Base-by-base conservation (phyloP, 2,113 vertebrate genomes). In the Halcyon malimbica region DNA sequence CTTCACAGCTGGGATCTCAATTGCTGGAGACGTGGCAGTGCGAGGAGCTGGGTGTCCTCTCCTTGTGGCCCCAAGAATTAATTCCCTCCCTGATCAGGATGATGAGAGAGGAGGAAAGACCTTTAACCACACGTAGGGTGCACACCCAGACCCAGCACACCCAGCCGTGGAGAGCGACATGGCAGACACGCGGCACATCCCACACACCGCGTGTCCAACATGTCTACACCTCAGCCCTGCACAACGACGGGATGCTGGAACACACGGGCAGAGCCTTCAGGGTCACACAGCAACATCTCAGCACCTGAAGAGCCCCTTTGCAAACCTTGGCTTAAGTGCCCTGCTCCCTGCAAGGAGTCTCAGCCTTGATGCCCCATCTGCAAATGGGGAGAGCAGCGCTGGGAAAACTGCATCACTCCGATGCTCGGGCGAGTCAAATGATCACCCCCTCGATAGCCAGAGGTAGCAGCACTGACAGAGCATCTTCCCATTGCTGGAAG, bases 141-240 rank as follows among this genome's bases (percentile, higher is more conserved):
- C 31, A 4, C 11, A 37, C 1, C 11, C 2, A 0, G 75, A 29
- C 14, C 46, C 82, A 15, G 42, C 31, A 18, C 16, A 29, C 37
- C 1, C 0, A 1, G 54, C 14, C 2, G 26, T 39, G 17, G 42
- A 0, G 42, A 0, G 1, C 5, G 1, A 0, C 18, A 0, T 5
- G 19, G 48, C 71, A 18, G 29, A 35, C 13, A 7, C 2, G 3
- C 44, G 20, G 51, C 51, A 26, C 51, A 15, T 16, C 53, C 9
- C 14, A 54, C 53, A 29, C 28, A 3, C 28, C 25, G 51, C 10
- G 17, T 19, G 17, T 18, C 29, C 54, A 57, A 11, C 54, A 57
- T 2, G 10, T 57, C 54, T 29, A 33, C 26, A 1, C 8, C 10
- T 23, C 2, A 0, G 9, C 41, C 79, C 28, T 2, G 0, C 9